A percentile compares a stretch with the other conserved stretches of the same genome.
Evolutionary conservation across 2,888 invertebrate genomes (phyloP).

Genomic region (Sarcophaga variegata): DNA sequence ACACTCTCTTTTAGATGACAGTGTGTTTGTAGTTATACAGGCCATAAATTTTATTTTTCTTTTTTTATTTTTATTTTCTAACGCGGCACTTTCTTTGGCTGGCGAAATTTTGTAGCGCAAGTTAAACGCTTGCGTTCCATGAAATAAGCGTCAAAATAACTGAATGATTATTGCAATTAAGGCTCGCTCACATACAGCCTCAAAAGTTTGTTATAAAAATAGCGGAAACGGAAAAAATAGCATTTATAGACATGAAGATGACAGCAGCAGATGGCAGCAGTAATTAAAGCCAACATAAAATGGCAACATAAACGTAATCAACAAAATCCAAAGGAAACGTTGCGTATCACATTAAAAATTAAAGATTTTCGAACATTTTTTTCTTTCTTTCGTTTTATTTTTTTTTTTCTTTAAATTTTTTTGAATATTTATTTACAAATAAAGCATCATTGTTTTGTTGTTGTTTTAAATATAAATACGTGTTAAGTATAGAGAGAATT

Average conservation of each 20-base stretch:
- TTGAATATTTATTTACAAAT: not conserved
- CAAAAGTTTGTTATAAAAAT: not conserved
- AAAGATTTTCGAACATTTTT: not conserved
- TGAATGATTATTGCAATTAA: constrained; percentile 39
- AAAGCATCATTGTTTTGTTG: not conserved
- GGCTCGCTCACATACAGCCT: constrained; percentile 10
- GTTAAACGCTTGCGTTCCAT: no score
- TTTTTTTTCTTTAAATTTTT: not conserved
- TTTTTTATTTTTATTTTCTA: no score
- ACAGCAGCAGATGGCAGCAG: not conserved
- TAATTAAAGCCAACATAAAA: not conserved
- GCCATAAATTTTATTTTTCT: no score
- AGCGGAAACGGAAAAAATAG: not conserved
- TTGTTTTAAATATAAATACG: constrained; percentile 15
- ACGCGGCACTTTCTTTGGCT: no score
- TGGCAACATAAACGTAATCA: not conserved
- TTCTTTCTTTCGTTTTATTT: not conserved
- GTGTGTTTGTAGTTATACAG: no score
- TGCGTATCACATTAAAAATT: not conserved
- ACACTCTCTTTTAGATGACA: no score
- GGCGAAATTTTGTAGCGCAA: no score
- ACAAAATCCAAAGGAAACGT: not conserved
- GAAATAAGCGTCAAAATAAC: constrained; percentile 16
- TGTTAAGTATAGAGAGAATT: constrained; percentile 35
- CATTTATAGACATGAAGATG: not conserved